Conservation (phyloP, 2,113 vertebrate species). For the Pelvicachromis taeniatus region DNA sequence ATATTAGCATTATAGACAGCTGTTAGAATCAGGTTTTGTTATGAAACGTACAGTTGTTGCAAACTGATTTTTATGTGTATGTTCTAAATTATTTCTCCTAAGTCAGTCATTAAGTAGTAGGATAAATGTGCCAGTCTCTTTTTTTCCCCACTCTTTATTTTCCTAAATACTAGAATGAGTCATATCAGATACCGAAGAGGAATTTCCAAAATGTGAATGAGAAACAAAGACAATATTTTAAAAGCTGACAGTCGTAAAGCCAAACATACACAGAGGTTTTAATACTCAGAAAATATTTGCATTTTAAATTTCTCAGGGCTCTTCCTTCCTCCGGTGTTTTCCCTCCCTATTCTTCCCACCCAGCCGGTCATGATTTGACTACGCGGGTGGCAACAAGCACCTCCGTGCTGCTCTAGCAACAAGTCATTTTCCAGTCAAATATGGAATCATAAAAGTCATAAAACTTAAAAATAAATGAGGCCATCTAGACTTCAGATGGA, state of each 20-base stretch:
- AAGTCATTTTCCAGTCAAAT: conserved; percentile 37
- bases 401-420: background rate
- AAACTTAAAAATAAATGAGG: conserved; percentile 15
- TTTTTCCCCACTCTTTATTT: background rate
- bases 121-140: background rate
- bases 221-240: background rate
- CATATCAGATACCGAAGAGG: background rate
- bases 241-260: background rate
- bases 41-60: background rate
- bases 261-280: background rate
- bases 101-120: background rate
- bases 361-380: conserved; percentile 15
- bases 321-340: background rate
- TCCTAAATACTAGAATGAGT: background rate
- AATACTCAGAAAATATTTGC: conserved; percentile 22
- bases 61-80: background rate
- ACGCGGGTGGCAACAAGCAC: background rate
- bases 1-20: background rate
- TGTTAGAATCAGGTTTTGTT: background rate
- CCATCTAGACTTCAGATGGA: background rate
- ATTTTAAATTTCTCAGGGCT: conserved; percentile 31
- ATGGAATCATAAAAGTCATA: background rate
- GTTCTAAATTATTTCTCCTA: background rate
- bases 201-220: background rate
- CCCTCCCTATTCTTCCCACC: background rate